Evolutionary conservation across 2,888 invertebrate genomes (phyloP).

Genomic region (Agrotis exclamationis): DNA sequence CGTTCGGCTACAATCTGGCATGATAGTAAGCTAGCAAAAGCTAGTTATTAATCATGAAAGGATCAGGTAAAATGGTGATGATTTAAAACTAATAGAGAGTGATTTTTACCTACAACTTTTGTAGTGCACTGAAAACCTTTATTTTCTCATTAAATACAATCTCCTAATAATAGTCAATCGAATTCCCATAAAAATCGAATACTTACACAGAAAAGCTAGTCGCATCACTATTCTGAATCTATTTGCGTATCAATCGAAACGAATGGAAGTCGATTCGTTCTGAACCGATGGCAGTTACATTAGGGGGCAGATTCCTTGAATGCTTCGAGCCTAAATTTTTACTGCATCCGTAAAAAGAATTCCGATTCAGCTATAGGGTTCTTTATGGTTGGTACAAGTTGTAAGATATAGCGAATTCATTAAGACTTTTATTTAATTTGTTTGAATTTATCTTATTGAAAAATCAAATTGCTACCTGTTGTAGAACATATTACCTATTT

Average conservation of each 20-base stretch:
- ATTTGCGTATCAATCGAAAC: conserved; percentile 82
- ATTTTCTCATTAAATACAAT: background rate
- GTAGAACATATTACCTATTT: too few species aligned
- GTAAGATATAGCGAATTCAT: conserved; percentile 20
- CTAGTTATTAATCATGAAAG: too few species aligned
- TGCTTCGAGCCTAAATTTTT: conserved; percentile 89
- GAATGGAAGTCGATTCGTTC: conserved; percentile 79
- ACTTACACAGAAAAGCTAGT: conserved; percentile 45
- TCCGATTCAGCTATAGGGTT: conserved; percentile 86
- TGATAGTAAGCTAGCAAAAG: too few species aligned
- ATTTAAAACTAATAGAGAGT: too few species aligned
- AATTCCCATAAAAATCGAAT: conserved; percentile 45
- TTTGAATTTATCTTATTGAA: too few species aligned
- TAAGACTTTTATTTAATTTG: background rate
- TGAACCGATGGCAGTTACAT: conserved; percentile 83
- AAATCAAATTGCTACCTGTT: too few species aligned
- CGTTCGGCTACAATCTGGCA: too few species aligned
- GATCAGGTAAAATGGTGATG: too few species aligned
- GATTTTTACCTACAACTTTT: too few species aligned
- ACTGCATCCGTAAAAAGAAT: conserved; percentile 89
- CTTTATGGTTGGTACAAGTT: conserved; percentile 74
- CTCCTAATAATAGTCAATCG: conserved; percentile 4
- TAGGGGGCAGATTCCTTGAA: conserved; percentile 85
- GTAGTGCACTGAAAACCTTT: background rate
- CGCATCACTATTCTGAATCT: conserved; percentile 69